Percentiles rank a stretch among this genome's conserved stretches.
Evolutionary conservation across 2,888 invertebrate genomes (phyloP).

Genomic region (Cosmia pyralina): DNA sequence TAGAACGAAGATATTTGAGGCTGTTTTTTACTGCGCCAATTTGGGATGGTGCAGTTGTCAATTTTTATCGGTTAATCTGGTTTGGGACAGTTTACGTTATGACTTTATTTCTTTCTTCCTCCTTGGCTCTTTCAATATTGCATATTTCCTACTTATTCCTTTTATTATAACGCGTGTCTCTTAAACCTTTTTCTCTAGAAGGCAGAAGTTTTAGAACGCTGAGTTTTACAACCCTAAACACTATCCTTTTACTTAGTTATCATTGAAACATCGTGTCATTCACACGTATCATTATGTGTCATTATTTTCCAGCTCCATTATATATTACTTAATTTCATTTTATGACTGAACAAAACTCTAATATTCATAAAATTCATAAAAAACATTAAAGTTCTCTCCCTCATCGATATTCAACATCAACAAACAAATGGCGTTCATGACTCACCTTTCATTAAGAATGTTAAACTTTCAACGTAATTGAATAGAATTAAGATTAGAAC

Average conservation of each 20-base stretch:
- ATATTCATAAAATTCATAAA: conserved; percentile 9
- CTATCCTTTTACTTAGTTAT: background rate
- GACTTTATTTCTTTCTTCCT: background rate
- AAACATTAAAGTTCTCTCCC: conserved; percentile 34
- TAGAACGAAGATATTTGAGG: conserved; percentile 44
- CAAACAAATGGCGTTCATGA: conserved; percentile 42
- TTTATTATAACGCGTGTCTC: background rate
- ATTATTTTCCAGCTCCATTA: background rate
- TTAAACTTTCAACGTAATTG: conserved; percentile 56
- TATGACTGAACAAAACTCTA: background rate
- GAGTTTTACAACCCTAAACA: background rate
- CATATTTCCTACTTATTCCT: background rate
- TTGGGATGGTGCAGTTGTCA: conserved; percentile 44
- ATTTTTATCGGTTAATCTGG: conserved; percentile 52
- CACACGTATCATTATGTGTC: too few relatives aligned
- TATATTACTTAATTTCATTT: background rate
- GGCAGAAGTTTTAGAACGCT: too few relatives aligned
- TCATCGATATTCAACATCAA: conserved; percentile 27
- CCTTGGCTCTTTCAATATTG: background rate
- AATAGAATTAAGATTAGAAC: conserved; percentile 49
- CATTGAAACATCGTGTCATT: background rate
- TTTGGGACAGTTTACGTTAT: conserved; percentile 35
- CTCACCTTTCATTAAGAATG: conserved; percentile 47
- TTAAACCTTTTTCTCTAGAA: background rate
- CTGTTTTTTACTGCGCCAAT: conserved; percentile 43